phyloP scores from a whole-genome alignment of 1,140 invertebrate genomes.

The Ceratina australensis region DNA sequence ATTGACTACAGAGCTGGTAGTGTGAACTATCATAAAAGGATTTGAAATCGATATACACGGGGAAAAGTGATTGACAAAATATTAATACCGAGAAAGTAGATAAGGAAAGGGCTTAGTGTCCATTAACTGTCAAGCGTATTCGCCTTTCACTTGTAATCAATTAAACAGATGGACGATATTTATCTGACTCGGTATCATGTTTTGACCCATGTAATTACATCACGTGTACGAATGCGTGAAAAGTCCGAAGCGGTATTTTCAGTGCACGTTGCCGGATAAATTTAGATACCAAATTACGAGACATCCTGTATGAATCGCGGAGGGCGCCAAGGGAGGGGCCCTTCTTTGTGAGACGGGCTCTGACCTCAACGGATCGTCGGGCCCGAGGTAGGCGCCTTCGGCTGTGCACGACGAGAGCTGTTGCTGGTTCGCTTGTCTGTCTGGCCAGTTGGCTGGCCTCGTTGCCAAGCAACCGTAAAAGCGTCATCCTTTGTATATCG shows the following conservation, averaged over 20 bases:
- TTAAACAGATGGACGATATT: constrained; percentile 1
- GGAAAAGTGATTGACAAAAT: constrained; percentile 13
- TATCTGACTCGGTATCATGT: background rate
- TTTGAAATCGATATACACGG: background rate
- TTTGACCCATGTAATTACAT: background rate
- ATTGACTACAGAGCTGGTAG: background rate
- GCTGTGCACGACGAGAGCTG: constrained; percentile 34
- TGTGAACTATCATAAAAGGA: background rate
- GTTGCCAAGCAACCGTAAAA: constrained; percentile 66
- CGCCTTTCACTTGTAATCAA: background rate
- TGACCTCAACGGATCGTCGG: constrained; percentile 64
- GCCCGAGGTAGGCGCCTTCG: constrained; percentile 49
- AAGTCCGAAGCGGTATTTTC: background rate
- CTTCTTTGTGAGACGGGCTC: constrained; percentile 68
- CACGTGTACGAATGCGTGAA: no score
- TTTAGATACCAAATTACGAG: background rate
- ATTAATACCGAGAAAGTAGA: background rate
- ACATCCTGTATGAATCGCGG: constrained; percentile 32
- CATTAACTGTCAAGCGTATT: background rate
- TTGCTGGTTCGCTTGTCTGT: constrained; percentile 55
- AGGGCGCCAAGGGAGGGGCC: constrained; percentile 63
- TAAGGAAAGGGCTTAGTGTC: background rate
- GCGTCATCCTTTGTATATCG: constrained; percentile 46
- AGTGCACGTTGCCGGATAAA: background rate
- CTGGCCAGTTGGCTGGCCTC: constrained; percentile 62